A percentile compares a stretch with the other conserved stretches of the same genome.
Evolutionary conservation across 1,140 invertebrate species (phyloP).

Genomic region (Sycophaga agraensis): DNA sequence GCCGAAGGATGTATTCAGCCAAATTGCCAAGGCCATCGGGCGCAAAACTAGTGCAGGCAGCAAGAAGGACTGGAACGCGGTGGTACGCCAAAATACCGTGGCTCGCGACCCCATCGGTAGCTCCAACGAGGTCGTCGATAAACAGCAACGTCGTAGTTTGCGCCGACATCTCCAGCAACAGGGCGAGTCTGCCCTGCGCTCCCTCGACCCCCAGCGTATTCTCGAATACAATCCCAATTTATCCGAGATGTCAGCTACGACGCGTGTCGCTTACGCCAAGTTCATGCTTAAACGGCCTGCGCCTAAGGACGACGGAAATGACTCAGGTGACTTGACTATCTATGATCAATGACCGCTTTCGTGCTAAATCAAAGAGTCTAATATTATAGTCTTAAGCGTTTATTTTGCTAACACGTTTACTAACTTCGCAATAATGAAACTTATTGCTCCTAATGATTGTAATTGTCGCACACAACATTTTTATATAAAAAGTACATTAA

Average conservation of each 20-base stretch:
- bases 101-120: conserved; percentile 76
- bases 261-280: conserved; percentile 80
- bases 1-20: conserved; percentile 77
- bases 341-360: too few relatives aligned
- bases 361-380: too few relatives aligned
- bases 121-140: conserved; percentile 64
- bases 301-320: conserved; percentile 14
- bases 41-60: conserved; percentile 61
- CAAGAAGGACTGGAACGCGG: conserved; percentile 81
- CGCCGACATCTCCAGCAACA: conserved; percentile 66
- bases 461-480: too few relatives aligned
- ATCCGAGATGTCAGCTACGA: conserved; percentile 69
- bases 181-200: conserved; percentile 59
- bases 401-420: too few relatives aligned
- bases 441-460: too few relatives aligned
- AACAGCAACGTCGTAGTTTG: conserved; percentile 69
- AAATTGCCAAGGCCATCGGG: conserved; percentile 76
- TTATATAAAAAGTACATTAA: too few relatives aligned
- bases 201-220: conserved; percentile 69
- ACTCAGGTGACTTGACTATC: too few relatives aligned
- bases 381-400: too few relatives aligned
- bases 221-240: conserved; percentile 81
- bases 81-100: conserved; percentile 71
- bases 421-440: too few relatives aligned
- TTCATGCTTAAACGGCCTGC: conserved; percentile 71